Percentiles rank a stretch among this genome's conserved stretches.
phyloP scores from a whole-genome alignment of 2,797 vertebrate species.

The Epinephelus malabaricus region DNA sequence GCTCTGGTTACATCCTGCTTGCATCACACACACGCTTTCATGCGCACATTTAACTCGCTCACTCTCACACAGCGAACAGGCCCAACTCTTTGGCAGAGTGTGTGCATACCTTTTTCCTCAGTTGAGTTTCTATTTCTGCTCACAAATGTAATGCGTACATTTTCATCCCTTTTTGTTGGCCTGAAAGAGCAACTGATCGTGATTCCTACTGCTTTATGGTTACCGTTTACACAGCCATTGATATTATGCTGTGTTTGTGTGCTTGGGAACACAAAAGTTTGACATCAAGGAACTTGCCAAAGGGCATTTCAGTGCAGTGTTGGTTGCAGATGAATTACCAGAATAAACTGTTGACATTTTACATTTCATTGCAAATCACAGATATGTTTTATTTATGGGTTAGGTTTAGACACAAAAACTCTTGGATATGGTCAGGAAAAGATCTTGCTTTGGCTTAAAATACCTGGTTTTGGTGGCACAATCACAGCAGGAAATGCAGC shows the following conservation, averaged over 20 bases:
- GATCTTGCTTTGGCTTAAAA: too few relatives aligned
- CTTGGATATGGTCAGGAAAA: too few relatives aligned
- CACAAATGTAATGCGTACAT: not conserved
- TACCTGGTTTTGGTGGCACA: too few relatives aligned
- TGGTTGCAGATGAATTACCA: too few relatives aligned
- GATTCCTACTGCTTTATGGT: not conserved
- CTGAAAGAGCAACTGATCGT: conserved; percentile 1
- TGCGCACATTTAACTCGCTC: conserved; percentile 17
- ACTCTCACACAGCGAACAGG: not conserved
- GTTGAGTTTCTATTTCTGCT: conserved; percentile 1
- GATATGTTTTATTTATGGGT: too few relatives aligned
- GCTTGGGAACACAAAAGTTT: not conserved
- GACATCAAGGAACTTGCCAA: not conserved
- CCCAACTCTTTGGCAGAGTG: conserved; percentile 1
- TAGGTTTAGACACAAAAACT: too few relatives aligned
- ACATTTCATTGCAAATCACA: too few relatives aligned
- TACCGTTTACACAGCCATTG: not conserved
- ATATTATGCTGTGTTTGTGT: not conserved
- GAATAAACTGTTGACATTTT: too few relatives aligned
- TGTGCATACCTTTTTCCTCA: not conserved
- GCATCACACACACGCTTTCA: conserved; percentile 46
- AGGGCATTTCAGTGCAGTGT: not conserved
- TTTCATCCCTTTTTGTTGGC: not conserved
- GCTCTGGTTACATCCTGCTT: conserved; percentile 57
- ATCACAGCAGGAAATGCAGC: too few relatives aligned